Conservation (phyloP, 2,797 vertebrate genomes). For the Pyrocephalus nanus region DNA sequence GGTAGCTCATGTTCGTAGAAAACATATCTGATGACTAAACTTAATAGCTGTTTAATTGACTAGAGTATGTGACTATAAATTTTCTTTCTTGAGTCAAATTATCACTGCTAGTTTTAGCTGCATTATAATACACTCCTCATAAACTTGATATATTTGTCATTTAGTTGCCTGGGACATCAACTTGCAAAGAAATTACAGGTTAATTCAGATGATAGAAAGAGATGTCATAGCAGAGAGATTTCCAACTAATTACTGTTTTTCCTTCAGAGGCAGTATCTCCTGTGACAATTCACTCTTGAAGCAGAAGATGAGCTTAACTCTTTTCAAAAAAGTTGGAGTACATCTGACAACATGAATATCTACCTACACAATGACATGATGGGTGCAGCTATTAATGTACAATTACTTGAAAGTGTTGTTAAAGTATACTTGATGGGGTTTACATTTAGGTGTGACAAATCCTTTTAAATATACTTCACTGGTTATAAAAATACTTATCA, state of each 20-base stretch:
- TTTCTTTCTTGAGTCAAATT: not conserved
- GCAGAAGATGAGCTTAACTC: not conserved
- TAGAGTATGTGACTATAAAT: not conserved
- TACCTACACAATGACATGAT: not conserved
- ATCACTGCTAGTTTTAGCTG: not conserved
- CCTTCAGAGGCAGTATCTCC: not conserved
- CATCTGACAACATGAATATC: constrained; percentile 9
- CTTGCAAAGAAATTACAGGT: constrained; percentile 26
- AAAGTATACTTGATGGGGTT: not conserved
- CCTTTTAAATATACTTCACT: not conserved
- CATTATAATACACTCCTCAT: not conserved
- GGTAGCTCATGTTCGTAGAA: not conserved
- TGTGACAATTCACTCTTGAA: not conserved
- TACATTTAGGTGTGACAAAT: not conserved
- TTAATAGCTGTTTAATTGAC: not conserved
- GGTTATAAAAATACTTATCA: not conserved
- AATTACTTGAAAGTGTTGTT: constrained; percentile 13
- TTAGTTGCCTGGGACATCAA: not conserved
- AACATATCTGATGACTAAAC: not conserved
- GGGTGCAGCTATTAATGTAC: not conserved
- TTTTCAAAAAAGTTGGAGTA: not conserved
- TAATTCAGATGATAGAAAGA: constrained; percentile 11
- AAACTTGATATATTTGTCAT: constrained; percentile 2
- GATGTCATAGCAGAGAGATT: not conserved
- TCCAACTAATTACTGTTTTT: constrained; percentile 26